Evolutionary conservation across 2,113 vertebrate species (phyloP).

Genomic region (Centropus bengalensis): DNA sequence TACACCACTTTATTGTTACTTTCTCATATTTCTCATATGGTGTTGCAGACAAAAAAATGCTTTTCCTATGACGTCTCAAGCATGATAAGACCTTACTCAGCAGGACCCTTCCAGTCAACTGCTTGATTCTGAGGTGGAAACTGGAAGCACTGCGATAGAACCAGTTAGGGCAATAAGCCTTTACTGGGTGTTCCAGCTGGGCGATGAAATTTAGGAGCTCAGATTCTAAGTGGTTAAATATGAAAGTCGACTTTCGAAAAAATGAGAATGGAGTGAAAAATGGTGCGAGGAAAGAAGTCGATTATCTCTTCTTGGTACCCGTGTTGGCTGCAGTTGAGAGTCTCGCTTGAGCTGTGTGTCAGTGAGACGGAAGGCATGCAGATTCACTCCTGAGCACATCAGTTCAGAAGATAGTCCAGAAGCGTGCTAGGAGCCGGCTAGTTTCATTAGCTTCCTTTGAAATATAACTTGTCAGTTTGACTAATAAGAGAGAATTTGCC

Average conservation of each 20-base stretch:
- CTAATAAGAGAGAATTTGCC: not conserved
- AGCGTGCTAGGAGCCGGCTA: not conserved
- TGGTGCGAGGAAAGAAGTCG: not conserved
- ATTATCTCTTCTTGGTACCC: not conserved
- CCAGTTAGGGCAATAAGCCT: not conserved
- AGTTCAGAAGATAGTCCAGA: not conserved
- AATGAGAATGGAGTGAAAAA: not conserved
- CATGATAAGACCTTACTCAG: accelerated
- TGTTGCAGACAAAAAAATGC: not conserved
- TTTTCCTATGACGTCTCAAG: not conserved
- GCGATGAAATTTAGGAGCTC: not conserved
- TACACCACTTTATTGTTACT: accelerated
- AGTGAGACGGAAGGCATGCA: not conserved
- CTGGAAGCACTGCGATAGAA: not conserved
- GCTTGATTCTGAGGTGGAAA: accelerated
- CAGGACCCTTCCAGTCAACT: not conserved
- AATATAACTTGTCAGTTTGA: not conserved
- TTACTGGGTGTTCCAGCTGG: not conserved
- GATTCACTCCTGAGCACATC: accelerated
- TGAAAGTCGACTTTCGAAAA: not conserved
- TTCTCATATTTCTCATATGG: not conserved
- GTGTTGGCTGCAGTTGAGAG: not conserved
- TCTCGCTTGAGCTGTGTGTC: not conserved
- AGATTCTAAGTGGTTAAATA: not conserved
- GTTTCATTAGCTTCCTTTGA: not conserved